Base-by-base conservation (phyloP, 2,888 invertebrate species). In the Ormyrus nitidulus region DNA sequence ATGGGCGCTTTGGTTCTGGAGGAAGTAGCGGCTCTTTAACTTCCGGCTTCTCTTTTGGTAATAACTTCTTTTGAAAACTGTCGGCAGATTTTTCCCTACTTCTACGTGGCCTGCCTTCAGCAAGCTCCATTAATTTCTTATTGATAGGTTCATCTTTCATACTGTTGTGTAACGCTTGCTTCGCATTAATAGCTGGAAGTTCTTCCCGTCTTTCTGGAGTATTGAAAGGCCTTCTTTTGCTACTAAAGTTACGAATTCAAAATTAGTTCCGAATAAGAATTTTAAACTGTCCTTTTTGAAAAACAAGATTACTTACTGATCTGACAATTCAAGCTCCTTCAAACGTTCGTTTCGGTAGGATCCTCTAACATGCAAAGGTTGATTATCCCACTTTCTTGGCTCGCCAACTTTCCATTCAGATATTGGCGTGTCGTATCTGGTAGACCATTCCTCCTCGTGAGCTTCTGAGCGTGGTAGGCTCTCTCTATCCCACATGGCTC, bases 91-190 rank as follows among this genome's bases (percentile, higher is more conserved):
- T 89, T 80, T 91, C 91, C 51, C 90, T 84, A 71, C 87, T 89
- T 58, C 87, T 86, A 9, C 89, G 86, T 2, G 88, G 85, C 80
- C 89, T 87, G 6, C 89, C 89, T 77, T 91, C 91, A 0, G 90
- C 89, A 4, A 89, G 84, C 78, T 91, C 91, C 88, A 89, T 90
- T 62, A 89, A 81, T 78, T 91, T 91, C 78, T 91, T 91, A 69
- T 89, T 89, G 5, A 90, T 89, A 3, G 89, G 89, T 75, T 91
- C 91, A 61, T 91, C 91, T 70, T 90, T 90, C 90, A 90, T 90
- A 70, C 88, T 90, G 3, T 88, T 89, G 53, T 90, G 90, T 49
- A 90, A 73, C 34, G 87, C 88, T 77, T 90, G 89, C 72, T 90
- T 90, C 0, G 89, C 84, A 7, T 83, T 84, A 75, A 88, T 88